Evolutionary conservation across 1,140 invertebrate genomes (phyloP), one percentile per base, ranked within the genome.

Genomic region (Pentalonia nigronervosa): DNA sequence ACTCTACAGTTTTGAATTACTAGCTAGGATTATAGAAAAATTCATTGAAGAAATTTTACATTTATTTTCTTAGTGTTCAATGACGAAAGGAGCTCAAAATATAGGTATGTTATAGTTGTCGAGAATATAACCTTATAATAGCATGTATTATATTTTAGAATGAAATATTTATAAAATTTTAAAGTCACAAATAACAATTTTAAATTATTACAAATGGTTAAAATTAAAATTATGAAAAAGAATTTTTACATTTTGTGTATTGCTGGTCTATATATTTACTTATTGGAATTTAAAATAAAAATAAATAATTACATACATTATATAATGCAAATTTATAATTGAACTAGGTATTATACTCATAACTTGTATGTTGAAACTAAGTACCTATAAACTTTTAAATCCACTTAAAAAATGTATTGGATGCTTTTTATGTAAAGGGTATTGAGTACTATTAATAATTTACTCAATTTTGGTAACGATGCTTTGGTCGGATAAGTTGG

Each of bases 341-440:
- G 14, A 17, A 76, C 11, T 76, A 76, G n/a, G 30, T 7, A n/a
- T 76, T 36, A 36, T 36, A 23, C 20, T 36, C 34, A 83, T 23
- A 21, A 36, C 17, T 23, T 14, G 34, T 36, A 83, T 36, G 17
- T 8, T 34, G 23, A 17, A 20, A 83, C 76, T 7, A 36, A 36
- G 41, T 41, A 1, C 41, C 9, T 83, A 36, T 25, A 84, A 4
- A 41, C 17, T 83, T 83, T 83, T 20, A 41, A 83, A 83, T 83
- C n/a, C 17, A 87, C 30, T 90, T 90, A 90, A 56, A 90, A 56
- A 60, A 87, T 48, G 56, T 45, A 91, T 81, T 81, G 45, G n/a
- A 81, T 91, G 30, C 90, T 91, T 81, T 91, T 91, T 48, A 91
- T 48, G 23, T 91, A 91, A 23, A 91, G 23, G 11, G 45, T 20